These are phyloP conservation scores for Ptilonorhynchus violaceus DNA, from an alignment of 2,113 vertebrate genomes.

Conservation along the genomic window DNA sequence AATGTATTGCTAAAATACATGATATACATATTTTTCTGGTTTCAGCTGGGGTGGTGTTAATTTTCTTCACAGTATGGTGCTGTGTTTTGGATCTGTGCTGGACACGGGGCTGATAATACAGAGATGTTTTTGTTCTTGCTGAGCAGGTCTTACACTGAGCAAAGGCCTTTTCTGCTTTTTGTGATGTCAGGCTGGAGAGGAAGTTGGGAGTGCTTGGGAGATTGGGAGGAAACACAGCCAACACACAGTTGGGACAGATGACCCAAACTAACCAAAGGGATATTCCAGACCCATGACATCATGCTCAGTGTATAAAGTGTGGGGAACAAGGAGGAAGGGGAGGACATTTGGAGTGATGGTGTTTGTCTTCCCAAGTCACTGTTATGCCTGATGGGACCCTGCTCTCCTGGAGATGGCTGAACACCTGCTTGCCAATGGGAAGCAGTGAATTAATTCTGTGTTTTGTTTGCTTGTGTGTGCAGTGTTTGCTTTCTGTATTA, in stretches of 20 bases:
- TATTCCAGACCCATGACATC: neutral
- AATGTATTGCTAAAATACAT: neutral
- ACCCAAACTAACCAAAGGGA: neutral
- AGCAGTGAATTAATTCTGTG: neutral
- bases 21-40: neutral
- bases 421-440: neutral
- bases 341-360: neutral
- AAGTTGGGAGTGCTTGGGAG: rapidly evolving
- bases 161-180: neutral
- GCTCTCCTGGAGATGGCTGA: neutral
- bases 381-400: rapidly evolving
- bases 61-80: neutral
- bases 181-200: rapidly evolving
- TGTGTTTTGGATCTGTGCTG: neutral
- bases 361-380: neutral
- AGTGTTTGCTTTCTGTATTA: neutral
- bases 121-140: neutral
- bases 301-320: neutral
- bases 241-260: neutral
- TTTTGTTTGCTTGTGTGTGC: neutral
- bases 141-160: neutral
- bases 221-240: neutral
- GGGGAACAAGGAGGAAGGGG: neutral
- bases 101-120: neutral
- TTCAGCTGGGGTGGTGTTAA: neutral